phyloP scores from a whole-genome alignment of 2,797 vertebrate species.

The Periophthalmus magnuspinnatus region DNA sequence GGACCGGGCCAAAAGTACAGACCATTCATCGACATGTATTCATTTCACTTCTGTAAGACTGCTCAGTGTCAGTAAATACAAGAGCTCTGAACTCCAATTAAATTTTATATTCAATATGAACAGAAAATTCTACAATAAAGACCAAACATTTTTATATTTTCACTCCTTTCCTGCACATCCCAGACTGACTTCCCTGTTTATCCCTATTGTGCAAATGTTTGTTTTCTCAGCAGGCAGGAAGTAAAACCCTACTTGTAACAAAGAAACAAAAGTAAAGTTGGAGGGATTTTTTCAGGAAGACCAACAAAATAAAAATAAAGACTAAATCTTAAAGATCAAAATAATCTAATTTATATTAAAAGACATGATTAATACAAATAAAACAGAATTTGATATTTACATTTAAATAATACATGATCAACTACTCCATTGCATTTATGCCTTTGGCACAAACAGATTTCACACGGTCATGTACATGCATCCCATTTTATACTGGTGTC shows the following conservation, averaged over 20 bases:
- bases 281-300: constrained; percentile 29
- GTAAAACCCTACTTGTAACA: constrained; percentile 38
- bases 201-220: constrained; percentile 41
- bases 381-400: constrained; percentile 32
- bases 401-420: constrained; percentile 45
- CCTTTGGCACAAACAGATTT: constrained; percentile 34
- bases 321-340: constrained; percentile 37
- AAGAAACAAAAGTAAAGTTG: constrained; percentile 28
- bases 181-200: constrained; percentile 18
- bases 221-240: constrained; percentile 53
- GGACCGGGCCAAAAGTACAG: neutral
- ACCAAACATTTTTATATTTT: constrained; percentile 8
- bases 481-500: constrained; percentile 41
- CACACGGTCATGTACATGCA: constrained; percentile 61
- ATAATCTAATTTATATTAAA: constrained; percentile 24
- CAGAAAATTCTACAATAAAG: constrained; percentile 35
- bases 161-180: constrained; percentile 10
- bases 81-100: constrained; percentile 10
- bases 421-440: constrained; percentile 35
- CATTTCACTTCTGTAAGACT: constrained; percentile 11
- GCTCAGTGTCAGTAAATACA: constrained; percentile 20
- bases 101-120: constrained; percentile 52
- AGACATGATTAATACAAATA: constrained; percentile 27
- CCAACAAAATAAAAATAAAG: constrained; percentile 48
- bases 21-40: neutral